phyloP scores from a whole-genome alignment of 2,113 vertebrate species.

The Strigops habroptila region DNA sequence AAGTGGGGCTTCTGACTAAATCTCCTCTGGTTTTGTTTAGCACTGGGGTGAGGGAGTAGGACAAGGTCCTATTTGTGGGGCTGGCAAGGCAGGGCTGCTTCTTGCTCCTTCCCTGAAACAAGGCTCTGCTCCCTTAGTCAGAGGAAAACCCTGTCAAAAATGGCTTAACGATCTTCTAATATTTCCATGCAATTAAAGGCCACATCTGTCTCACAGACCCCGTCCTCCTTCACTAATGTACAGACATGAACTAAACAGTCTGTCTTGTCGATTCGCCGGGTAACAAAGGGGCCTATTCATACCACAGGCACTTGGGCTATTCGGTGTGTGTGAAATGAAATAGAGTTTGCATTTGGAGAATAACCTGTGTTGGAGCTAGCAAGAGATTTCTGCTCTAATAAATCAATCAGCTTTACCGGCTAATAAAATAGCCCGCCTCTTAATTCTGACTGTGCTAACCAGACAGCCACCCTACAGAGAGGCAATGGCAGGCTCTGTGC shows the following conservation, averaged over 20 bases:
- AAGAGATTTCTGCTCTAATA: slow-evolving; percentile 71
- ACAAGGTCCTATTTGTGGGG: slow-evolving; percentile 49
- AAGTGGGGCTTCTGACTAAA: slow-evolving; percentile 19
- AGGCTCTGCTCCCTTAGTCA: slow-evolving; percentile 14
- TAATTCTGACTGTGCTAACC: background rate
- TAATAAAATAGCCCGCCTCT: slow-evolving; percentile 60
- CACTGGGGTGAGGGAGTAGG: background rate
- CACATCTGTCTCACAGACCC: slow-evolving; percentile 83
- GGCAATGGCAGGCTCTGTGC: background rate
- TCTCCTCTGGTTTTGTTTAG: slow-evolving; percentile 33
- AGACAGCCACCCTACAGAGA: background rate
- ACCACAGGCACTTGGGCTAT: slow-evolving; percentile 51
- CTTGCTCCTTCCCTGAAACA: background rate
- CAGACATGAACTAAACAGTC: slow-evolving; percentile 83
- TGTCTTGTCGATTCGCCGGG: slow-evolving; percentile 72
- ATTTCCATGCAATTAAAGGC: slow-evolving; percentile 81
- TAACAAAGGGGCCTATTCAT: slow-evolving; percentile 83
- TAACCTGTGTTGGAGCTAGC: slow-evolving; percentile 71
- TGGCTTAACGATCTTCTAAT: slow-evolving; percentile 79
- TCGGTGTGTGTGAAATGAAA: slow-evolving; percentile 64
- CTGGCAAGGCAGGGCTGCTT: background rate
- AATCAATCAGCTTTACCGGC: slow-evolving; percentile 74
- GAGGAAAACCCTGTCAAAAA: slow-evolving; percentile 77
- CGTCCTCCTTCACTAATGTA: slow-evolving; percentile 68
- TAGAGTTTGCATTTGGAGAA: slow-evolving; percentile 77